Conservation (phyloP, 2,113 vertebrate genomes). For the Megaptera novaeangliae region DNA sequence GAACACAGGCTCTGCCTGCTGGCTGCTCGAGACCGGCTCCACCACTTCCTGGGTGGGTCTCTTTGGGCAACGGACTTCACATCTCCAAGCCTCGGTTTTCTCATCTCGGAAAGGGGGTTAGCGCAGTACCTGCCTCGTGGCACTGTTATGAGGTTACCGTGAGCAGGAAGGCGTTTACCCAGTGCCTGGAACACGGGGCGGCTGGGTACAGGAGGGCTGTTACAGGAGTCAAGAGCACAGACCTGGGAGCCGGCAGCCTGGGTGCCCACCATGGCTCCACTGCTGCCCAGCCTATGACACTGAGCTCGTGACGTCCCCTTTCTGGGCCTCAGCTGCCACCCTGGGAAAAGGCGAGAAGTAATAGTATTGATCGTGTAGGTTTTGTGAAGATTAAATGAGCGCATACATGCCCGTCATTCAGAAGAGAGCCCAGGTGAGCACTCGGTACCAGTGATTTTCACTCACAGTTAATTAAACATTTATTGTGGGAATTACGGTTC, state of each 20-base stretch:
- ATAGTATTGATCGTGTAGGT: not conserved
- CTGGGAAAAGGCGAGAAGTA: not conserved
- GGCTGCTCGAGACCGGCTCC: not conserved
- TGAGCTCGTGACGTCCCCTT: not conserved
- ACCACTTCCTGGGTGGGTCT: not conserved
- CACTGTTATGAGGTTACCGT: not conserved
- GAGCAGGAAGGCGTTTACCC: not conserved
- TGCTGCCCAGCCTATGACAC: not conserved
- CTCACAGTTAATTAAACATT: not conserved
- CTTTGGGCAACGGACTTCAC: not conserved
- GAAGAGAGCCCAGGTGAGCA: not conserved
- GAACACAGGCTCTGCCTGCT: not conserved
- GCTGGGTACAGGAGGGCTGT: not conserved
- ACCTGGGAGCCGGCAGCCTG: not conserved
- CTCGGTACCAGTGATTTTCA: not conserved
- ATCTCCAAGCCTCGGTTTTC: not conserved
- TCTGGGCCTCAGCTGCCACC: not conserved
- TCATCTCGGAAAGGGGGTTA: not conserved
- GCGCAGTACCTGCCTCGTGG: not conserved
- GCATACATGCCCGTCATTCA: not conserved
- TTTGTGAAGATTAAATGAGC: not conserved
- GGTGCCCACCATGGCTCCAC: not conserved
- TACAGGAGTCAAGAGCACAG: not conserved
- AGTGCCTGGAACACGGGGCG: not conserved
- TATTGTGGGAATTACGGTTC: not conserved